A percentile compares a stretch with the other conserved stretches of the same genome.
Evolutionary conservation across 2,113 vertebrate species (phyloP).

Genomic region (Scomber scombrus): DNA sequence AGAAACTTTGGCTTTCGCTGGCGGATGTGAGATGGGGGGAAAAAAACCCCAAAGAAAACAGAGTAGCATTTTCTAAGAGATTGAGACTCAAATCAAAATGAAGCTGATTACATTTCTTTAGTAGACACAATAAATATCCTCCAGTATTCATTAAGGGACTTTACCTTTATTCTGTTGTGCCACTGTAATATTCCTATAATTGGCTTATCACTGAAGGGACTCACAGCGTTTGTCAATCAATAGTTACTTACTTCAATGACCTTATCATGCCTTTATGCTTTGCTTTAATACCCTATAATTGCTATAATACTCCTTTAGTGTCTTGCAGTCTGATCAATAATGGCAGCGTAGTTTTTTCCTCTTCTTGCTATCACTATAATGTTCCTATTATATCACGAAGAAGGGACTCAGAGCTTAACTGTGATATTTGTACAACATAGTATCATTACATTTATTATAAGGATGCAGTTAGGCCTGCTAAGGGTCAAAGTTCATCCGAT

Average conservation of each 20-base stretch:
- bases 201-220: background rate
- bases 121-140: background rate
- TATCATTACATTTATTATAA: background rate
- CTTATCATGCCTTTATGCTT: constrained; percentile 14
- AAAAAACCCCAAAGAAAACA: background rate
- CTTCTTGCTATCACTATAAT: background rate
- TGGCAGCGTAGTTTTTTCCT: background rate
- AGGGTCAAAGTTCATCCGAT: constrained; percentile 10
- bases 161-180: background rate
- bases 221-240: constrained; percentile 26
- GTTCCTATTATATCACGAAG: background rate
- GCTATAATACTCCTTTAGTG: constrained; percentile 20
- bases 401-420: accelerated
- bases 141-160: background rate
- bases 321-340: constrained; percentile 30
- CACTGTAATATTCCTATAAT: constrained; percentile 2
- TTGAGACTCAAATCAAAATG: background rate
- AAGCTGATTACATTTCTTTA: background rate
- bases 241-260: constrained; percentile 19
- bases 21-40: constrained; percentile 6
- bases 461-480: background rate
- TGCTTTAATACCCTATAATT: constrained; percentile 28
- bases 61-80: background rate
- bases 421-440: too few relatives aligned
- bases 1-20: constrained; percentile 62